Evolutionary conservation across 92 coral and sea anemone genomes (phyloP).

Genomic region (Umimayanthus kanabou): DNA sequence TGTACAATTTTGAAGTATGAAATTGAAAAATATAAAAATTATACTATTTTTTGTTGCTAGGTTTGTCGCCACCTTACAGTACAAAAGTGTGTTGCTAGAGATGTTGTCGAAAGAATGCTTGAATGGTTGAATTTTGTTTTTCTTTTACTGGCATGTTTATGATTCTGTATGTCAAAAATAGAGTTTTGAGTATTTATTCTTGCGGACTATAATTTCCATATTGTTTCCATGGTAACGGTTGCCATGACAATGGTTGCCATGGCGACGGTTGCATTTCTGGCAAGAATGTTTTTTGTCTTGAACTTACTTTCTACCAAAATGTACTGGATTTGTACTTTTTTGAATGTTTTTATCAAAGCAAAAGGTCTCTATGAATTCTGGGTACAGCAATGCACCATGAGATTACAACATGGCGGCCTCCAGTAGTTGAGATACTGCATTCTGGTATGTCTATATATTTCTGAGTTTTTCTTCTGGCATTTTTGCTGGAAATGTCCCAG

Average conservation of each 20-base stretch:
- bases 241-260: neutral
- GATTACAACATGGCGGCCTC: constrained; percentile 4
- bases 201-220: neutral
- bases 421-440: neutral
- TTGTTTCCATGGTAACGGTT: neutral
- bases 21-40: no score
- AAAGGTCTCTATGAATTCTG: neutral
- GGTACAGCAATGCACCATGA: constrained; percentile 13
- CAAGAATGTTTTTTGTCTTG: neutral
- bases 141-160: neutral
- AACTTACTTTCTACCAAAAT: neutral
- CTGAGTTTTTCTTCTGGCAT: constrained; percentile 6
- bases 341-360: neutral
- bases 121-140: neutral
- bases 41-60: neutral
- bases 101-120: neutral
- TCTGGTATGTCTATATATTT: neutral
- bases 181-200: neutral
- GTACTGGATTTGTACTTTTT: neutral
- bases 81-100: neutral
- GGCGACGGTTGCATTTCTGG: neutral
- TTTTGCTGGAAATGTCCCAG: constrained; percentile 14
- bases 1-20: no score
- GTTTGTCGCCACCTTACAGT: neutral
- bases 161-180: no score